Evolutionary conservation across 53 echinoderm and acorn worm species (phyloP).

Genomic region (Temnopleurus reevesii): DNA sequence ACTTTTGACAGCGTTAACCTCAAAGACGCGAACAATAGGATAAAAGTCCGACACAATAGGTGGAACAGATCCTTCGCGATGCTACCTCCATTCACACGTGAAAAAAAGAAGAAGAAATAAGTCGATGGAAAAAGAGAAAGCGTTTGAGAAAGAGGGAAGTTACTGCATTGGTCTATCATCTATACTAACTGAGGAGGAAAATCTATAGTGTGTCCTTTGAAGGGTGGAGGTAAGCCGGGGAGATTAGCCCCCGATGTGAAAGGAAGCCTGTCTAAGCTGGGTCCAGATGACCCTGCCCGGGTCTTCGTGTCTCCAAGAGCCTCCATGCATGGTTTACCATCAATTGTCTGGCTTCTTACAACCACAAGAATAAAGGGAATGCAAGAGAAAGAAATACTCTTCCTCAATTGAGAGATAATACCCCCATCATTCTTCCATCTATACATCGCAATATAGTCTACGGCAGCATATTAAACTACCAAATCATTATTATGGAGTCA

Average conservation of each 20-base stretch:
- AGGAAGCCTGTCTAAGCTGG: conserved; percentile 44
- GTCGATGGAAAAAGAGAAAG: neutral
- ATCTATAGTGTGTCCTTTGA: conserved; percentile 46
- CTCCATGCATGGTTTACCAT: conserved; percentile 44
- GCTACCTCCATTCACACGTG: neutral
- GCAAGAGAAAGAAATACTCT: neutral
- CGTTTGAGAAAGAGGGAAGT: neutral
- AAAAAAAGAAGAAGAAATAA: conserved; percentile 27
- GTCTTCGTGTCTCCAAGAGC: conserved; percentile 41
- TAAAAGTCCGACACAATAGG: neutral
- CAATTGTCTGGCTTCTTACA: conserved; percentile 40
- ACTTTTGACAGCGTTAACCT: conserved; percentile 43
- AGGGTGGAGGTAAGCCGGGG: conserved; percentile 18
- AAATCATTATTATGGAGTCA: neutral
- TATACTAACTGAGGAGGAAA: conserved; percentile 35
- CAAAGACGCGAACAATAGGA: conserved; percentile 23
- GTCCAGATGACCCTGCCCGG: conserved; percentile 40
- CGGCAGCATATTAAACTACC: neutral
- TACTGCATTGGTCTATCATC: neutral
- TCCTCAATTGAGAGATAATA: conserved; percentile 37
- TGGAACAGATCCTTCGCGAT: neutral
- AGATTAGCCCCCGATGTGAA: conserved; percentile 42
- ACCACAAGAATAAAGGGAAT: conserved; percentile 25
- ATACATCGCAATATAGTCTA: neutral
- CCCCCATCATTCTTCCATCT: neutral